phyloP scores from a whole-genome alignment of 2,113 vertebrate genomes.

The Agelaius tricolor region DNA sequence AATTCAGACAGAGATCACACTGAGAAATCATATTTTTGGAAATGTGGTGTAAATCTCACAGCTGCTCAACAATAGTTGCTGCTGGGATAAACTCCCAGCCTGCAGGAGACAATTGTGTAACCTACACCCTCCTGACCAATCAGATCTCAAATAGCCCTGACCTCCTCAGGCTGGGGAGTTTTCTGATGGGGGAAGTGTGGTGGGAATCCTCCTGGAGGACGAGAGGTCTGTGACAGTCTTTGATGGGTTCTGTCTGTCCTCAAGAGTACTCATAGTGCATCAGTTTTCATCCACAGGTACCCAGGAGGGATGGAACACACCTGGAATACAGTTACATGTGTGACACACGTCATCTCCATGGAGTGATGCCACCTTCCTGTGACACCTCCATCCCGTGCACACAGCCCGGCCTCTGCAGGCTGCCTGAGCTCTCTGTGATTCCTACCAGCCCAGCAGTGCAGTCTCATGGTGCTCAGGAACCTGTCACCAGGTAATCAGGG shows the following conservation, averaged over 20 bases:
- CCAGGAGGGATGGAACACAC: neutral
- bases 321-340: fast-evolving
- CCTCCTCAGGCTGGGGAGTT: neutral
- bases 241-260: neutral
- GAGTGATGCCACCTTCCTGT: fast-evolving
- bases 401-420: neutral
- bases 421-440: fast-evolving
- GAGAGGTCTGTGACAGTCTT: neutral
- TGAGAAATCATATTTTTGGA: neutral
- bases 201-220: neutral
- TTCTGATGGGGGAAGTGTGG: neutral
- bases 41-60: neutral
- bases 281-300: neutral
- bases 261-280: neutral
- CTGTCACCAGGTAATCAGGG: neutral
- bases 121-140: neutral
- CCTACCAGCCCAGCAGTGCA: neutral
- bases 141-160: neutral
- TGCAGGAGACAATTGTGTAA: neutral
- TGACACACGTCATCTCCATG: fast-evolving
- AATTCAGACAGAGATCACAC: slow-evolving; percentile 5
- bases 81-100: neutral
- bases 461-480: neutral
- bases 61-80: neutral
- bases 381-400: fast-evolving